Evolutionary conservation across 2,888 invertebrate species (phyloP), one percentile per base, ranked within the genome.

Genomic region (Argyresthia goedartella): DNA sequence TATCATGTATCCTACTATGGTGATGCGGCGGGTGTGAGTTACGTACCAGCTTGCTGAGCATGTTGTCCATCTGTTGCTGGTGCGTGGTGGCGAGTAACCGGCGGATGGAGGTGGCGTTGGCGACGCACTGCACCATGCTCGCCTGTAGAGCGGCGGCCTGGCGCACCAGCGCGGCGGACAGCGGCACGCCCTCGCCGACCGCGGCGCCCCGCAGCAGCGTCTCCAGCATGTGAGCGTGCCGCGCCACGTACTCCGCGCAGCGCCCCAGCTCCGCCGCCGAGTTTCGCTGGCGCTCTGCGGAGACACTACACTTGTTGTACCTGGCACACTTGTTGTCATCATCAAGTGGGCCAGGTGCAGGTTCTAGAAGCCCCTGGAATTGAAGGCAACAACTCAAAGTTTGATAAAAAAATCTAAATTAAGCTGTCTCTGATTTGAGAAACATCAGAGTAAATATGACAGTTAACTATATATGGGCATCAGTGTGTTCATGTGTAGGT

Each of bases 141-240:
- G 80, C 78, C 69, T 82, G 85, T 70, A 87, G 75, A 62, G 82
- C 71, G 1, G 76, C 75, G 43, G 84, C 87, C 70, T 87, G 86
- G 4, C 80, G 76, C 63, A 77, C 34, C 47, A 51, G 51, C 43
- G 13, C 94, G 94, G 81, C 91, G 94, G 54, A 91, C 91, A 74
- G 90, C 89, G 8, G 94, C 96, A 76, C 95, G 95, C 69, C 91
- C 92, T 63, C 92, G 92, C 54, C 97, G 96, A 74, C 90, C 92
- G 44, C 89, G 96, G 59, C 92, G 92, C 64, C 95, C 95, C 65
- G 91, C 93, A 14, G 92, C 94, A 60, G 91, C 92, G 14, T 87
- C 93, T 49, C 95, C 94, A 75, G 89, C 94, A 95, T 16, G 89
- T 93, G 44, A 97, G 97, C 81, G 93, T 94, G 33, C 96, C 98